Base-by-base conservation (phyloP, 2,888 invertebrate genomes). In the Masnerella sp. region DNA sequence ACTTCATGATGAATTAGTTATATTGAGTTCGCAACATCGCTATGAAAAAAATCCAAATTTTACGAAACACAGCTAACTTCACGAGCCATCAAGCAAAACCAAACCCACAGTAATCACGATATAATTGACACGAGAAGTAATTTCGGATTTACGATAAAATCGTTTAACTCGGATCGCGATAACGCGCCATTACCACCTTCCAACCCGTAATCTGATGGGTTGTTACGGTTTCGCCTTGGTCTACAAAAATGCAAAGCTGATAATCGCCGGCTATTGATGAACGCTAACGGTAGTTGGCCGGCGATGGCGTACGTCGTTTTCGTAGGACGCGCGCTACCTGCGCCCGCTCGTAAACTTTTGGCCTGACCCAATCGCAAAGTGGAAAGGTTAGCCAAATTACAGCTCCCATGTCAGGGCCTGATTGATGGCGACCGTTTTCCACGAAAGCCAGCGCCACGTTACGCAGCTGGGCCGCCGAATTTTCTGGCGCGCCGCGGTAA, bases 321-420 rank as follows among this genome's bases (percentile, higher is more conserved):
- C 28, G 52, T 51, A 47, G 47, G 52, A 51, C 28, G 18, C 9
- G 64, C 47, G 71, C 34, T 72, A 67, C 65, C 72, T 67, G 49
- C 61, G 54, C 59, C 49, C 36, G 81, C 76, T 81, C 81, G 79
- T 83, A 81, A 84, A 82, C 77, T 78, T 80, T 77, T 74, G 70
- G 71, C 78, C 78, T 80, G 77, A 80, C 74, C 76, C 77, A 75
- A 77, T 75, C 77, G 76, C 71, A 61, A 47, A 74, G 77, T 76
- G 78, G 70, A 79, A 70, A 79, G 83, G 82, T 85, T 84, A 84
- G 85, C 85, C 84, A 86, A 86, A 86, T 86, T 87, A 87, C 86
- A 86, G 86, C 86, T 83, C 85, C 84, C 84, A 81, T 82, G 86
- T 86, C 86, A 86, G 86, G 76, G 78, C 80, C 81, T 86, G 86